phyloP scores from a whole-genome alignment of 35 echinoderm and acorn worm species.

The Acanthaster planci region DNA sequence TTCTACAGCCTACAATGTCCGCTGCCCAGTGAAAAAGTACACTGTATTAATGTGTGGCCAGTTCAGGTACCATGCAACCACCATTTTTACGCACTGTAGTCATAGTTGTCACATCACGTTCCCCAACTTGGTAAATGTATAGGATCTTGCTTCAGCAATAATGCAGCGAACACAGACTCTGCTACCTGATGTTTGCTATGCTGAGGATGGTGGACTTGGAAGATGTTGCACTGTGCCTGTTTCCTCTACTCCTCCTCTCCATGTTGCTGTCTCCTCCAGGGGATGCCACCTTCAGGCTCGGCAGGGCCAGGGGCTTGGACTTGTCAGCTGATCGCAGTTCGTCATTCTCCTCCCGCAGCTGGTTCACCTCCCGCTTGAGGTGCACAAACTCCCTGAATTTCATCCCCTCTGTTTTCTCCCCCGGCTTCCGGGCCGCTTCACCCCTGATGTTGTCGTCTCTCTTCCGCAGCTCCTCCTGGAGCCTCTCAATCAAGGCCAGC shows the following conservation, averaged over 20 bases:
- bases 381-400: constrained; percentile 38
- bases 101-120: no score
- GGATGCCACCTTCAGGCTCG: constrained; percentile 17
- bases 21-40: no score
- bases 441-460: not conserved
- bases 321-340: not conserved
- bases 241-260: not conserved
- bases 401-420: not conserved
- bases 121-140: no score
- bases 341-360: constrained; percentile 43
- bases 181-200: constrained; percentile 3
- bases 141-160: no score
- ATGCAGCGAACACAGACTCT: not conserved
- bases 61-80: no score
- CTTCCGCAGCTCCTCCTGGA: constrained; percentile 26
- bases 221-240: not conserved
- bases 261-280: not conserved
- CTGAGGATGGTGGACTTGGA: constrained; percentile 5
- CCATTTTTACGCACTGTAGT: no score
- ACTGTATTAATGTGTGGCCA: no score
- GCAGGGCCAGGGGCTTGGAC: constrained; percentile 7
- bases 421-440: not conserved
- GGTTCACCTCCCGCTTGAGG: constrained; percentile 41
- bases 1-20: no score
- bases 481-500: constrained; percentile 23